Evolutionary conservation across 2,113 vertebrate genomes (phyloP).

Genomic region (Urocitellus parryii): DNA sequence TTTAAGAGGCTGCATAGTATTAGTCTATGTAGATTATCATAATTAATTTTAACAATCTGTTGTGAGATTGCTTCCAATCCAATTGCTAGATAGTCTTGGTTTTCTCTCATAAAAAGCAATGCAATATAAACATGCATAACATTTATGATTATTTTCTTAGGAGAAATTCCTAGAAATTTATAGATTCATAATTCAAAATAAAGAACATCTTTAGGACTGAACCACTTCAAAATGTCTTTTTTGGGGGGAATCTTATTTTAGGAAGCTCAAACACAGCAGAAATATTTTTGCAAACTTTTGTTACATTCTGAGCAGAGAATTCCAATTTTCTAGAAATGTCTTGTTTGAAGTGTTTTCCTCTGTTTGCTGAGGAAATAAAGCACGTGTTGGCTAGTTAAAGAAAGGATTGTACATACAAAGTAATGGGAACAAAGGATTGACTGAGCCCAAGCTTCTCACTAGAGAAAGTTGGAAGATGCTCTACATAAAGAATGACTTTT

Average conservation of each 20-base stretch:
- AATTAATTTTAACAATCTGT: neutral
- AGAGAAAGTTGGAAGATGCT: neutral
- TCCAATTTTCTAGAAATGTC: neutral
- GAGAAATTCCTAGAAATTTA: neutral
- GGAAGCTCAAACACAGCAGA: neutral
- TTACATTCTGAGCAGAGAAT: neutral
- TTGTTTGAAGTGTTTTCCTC: neutral
- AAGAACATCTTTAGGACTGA: neutral
- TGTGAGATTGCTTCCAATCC: neutral
- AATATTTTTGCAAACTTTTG: neutral
- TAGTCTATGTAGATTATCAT: neutral
- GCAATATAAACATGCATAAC: neutral
- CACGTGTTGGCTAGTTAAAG: neutral
- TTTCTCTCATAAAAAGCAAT: neutral
- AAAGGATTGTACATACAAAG: neutral
- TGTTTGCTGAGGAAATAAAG: neutral
- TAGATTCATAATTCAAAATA: conserved; percentile 32
- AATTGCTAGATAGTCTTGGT: neutral
- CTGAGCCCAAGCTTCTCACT: neutral
- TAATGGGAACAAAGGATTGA: neutral
- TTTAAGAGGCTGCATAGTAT: neutral
- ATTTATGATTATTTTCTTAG: conserved; percentile 7
- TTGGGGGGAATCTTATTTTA: neutral
- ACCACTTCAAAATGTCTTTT: neutral
- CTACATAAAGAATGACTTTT: neutral